These are phyloP conservation scores for Philopotamus ludificatus DNA, from an alignment of 1,140 invertebrate genomes.

Conservation along the genomic window DNA sequence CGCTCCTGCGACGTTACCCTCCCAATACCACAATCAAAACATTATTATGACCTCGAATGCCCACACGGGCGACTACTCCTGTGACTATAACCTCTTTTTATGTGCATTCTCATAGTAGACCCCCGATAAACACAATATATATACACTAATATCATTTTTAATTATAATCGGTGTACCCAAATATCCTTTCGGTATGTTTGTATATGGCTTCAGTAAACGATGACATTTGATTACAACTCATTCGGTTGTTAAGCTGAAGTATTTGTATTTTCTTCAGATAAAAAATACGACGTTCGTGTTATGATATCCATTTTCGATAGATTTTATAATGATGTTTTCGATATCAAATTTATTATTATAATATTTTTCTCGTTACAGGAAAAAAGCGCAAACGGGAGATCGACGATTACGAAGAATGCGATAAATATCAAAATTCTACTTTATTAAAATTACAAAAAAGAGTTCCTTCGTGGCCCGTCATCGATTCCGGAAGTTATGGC, in stretches of 20 bases:
- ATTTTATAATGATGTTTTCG: not conserved
- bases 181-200: no score
- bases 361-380: conserved; percentile 44
- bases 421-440: conserved; percentile 45
- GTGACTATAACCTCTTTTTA: no score
- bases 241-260: no score
- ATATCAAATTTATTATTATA: not conserved
- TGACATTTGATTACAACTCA: no score
- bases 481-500: conserved; percentile 55
- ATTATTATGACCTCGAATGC: not conserved
- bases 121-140: not conserved
- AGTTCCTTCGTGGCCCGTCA: conserved; percentile 54
- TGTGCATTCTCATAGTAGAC: no score
- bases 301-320: not conserved
- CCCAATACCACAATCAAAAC: not conserved
- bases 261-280: no score
- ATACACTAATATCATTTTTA: not conserved
- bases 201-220: no score
- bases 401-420: conserved; percentile 46
- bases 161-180: no score
- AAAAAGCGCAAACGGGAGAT: conserved; percentile 50
- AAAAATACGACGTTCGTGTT: no score
- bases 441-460: conserved; percentile 44
- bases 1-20: no score
- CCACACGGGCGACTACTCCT: not conserved